A percentile compares a stretch with the other conserved stretches of the same genome.
These are phyloP conservation scores for Paramormyrops hopkinsi DNA, from an alignment of 2,797 vertebrate species.

Conservation along the genomic window DNA sequence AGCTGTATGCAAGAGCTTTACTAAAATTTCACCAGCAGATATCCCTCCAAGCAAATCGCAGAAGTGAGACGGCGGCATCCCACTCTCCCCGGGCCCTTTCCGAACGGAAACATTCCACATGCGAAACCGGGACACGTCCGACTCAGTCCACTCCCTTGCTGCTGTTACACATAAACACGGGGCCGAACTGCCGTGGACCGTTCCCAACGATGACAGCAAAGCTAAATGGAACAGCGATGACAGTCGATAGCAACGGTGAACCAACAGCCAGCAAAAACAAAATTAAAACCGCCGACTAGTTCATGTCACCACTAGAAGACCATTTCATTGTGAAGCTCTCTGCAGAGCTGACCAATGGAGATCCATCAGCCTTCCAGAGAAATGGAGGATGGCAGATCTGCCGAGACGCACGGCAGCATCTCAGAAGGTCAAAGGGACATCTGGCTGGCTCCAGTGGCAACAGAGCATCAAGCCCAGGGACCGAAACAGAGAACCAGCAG, in stretches of 20 bases:
- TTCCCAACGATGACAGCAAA: no score
- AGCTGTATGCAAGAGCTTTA: background rate
- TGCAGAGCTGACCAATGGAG: background rate
- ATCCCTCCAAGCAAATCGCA: background rate
- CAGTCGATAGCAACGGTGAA: background rate
- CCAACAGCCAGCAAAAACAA: background rate
- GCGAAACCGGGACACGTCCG: background rate
- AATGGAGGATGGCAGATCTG: background rate
- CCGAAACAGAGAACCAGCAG: background rate
- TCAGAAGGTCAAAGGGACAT: background rate
- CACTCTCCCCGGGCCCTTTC: background rate
- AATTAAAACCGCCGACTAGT: background rate
- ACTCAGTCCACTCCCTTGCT: background rate
- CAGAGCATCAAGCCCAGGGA: background rate
- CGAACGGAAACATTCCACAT: background rate
- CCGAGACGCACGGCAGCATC: background rate
- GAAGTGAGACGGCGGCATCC: background rate
- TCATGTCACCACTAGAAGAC: background rate
- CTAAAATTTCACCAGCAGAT: background rate
- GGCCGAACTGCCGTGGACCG: background rate
- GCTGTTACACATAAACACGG: background rate
- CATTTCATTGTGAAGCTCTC: background rate
- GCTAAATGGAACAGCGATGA: background rate
- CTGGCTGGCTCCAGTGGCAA: background rate
- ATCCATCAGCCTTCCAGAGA: background rate